phyloP scores from a whole-genome alignment of 2,113 vertebrate genomes.

The Crocuta crocuta region DNA sequence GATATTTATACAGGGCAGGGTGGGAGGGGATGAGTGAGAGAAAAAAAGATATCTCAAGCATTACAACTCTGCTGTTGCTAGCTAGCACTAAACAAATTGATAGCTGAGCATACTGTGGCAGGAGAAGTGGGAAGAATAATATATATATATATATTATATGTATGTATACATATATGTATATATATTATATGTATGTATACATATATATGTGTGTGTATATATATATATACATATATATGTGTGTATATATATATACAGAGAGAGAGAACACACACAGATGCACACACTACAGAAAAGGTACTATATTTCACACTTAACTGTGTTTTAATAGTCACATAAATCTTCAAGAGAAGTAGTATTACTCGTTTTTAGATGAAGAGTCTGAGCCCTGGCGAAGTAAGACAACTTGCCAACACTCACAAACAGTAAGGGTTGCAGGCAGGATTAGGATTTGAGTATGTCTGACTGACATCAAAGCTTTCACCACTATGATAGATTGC shows the following conservation, averaged over 20 bases:
- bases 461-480: constrained; percentile 21
- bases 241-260: too few relatives aligned
- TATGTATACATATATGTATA: too few relatives aligned
- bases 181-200: too few relatives aligned
- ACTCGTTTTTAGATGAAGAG: neutral
- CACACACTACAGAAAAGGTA: neutral
- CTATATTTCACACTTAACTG: neutral
- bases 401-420: neutral
- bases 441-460: neutral
- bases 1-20: neutral
- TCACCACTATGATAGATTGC: neutral
- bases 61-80: neutral
- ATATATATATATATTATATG: too few relatives aligned
- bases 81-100: neutral
- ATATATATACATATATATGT: too few relatives aligned
- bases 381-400: neutral
- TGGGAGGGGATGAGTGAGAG: too few relatives aligned
- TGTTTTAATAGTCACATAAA: neutral
- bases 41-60: neutral
- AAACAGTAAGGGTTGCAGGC: neutral
- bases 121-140: neutral
- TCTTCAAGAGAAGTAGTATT: neutral
- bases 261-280: neutral
- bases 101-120: neutral
- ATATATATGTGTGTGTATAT: too few relatives aligned